A percentile compares a stretch with the other conserved stretches of the same genome.
phyloP scores from a whole-genome alignment of 2,113 vertebrate species.

The Centropus bengalensis region DNA sequence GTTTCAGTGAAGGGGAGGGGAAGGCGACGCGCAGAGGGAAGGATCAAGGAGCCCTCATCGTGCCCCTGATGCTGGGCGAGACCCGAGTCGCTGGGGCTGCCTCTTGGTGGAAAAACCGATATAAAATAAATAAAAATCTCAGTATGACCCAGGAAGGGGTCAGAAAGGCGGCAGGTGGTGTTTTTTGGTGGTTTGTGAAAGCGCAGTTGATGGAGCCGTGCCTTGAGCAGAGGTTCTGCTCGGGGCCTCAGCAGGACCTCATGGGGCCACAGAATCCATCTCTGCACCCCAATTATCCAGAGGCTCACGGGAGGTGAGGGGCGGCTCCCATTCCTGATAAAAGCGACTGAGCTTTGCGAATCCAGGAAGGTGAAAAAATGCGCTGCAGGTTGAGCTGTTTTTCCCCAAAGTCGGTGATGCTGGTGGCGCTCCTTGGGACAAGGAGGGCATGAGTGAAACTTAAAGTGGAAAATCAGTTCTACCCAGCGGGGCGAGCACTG shows the following conservation, averaged over 20 bases:
- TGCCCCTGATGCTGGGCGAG: background rate
- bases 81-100: background rate
- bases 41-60: background rate
- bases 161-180: background rate
- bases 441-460: background rate
- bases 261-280: accelerated
- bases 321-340: background rate
- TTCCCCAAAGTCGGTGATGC: background rate
- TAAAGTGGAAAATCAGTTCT: background rate
- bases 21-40: background rate
- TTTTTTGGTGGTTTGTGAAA: background rate
- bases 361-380: background rate
- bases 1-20: background rate
- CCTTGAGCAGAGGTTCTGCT: background rate
- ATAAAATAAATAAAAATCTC: background rate
- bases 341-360: background rate
- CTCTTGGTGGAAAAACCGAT: background rate
- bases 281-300: background rate
- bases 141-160: background rate
- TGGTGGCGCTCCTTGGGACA: background rate
- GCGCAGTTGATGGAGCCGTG: background rate
- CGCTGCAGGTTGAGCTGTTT: background rate
- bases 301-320: background rate
- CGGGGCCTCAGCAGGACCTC: background rate
- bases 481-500: background rate